Base-by-base conservation (phyloP, 2,113 vertebrate species). In the Phylloscopus trochiloides region DNA sequence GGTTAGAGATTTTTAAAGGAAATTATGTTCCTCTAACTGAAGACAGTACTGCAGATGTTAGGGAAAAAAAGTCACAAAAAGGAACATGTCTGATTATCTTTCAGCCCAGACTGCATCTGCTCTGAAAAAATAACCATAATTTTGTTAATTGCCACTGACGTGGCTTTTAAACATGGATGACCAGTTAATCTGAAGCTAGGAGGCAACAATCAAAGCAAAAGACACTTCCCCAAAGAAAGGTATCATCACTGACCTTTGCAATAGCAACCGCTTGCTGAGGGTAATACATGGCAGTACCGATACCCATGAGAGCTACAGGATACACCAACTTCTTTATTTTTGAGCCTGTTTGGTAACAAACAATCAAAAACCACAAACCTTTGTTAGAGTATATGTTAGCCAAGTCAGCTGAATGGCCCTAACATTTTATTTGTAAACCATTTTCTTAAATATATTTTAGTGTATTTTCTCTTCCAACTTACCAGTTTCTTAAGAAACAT, bases 201-300 rank as follows among this genome's bases (percentile, higher is more conserved):
- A 67, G 26, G 62, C 67, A 85, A 87, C 6, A 67, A 75, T 29
- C 48, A 76, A 93, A 88, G 36, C 19, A 76, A 80, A 54, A 78
- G 40, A 61, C 10, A 66, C 21, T 74, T 90, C 54, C 84, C 38
- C 59, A 86, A 83, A 79, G 73, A 73, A 66, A 73, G 16, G n/a
- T 34, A 48, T 65, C 42, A 68, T 13, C 83, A 97, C 98, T 97
- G 95, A 99, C 99, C 99, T 99, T 99, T 45, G 98, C 97, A 74
- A 99, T 50, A 10, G 97, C 50, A 6, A 98, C 98, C 0, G 98
- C 98, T 84, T 99, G 98, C 87, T 99, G 99, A 77, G 99, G 99
- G 94, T 99, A 99, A 95, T 99, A 99, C 95, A 99, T 88, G 88
- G 99, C 99, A 38, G 98, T 98, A 70, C 97, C 98, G n/a, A 99